Evolutionary conservation across 2,797 vertebrate genomes (phyloP).

Genomic region (Arremon brunneinucha): DNA sequence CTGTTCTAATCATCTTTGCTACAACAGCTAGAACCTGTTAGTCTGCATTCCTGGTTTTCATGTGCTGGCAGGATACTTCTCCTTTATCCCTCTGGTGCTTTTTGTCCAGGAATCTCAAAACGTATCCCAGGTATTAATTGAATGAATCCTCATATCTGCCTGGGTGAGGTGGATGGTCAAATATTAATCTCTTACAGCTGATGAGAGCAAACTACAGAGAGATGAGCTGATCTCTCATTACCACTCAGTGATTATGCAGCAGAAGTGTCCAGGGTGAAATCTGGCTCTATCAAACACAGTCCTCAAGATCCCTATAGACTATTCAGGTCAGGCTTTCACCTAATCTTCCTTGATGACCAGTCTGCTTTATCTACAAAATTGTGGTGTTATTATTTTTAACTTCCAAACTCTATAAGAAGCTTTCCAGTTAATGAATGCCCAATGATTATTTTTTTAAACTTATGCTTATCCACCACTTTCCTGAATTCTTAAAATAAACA

Average conservation of each 20-base stretch:
- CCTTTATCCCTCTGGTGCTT: conserved; percentile 9
- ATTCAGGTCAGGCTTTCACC: background rate
- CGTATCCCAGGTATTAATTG: conserved; percentile 6
- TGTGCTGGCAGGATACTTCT: conserved; percentile 20
- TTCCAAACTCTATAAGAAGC: background rate
- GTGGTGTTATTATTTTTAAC: background rate
- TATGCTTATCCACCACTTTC: background rate
- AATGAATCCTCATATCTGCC: conserved; percentile 13
- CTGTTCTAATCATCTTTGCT: conserved; percentile 25
- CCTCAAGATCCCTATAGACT: background rate
- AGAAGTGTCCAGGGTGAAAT: conserved; percentile 6
- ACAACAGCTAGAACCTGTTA: background rate
- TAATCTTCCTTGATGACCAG: background rate
- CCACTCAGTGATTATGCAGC: background rate
- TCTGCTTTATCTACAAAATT: background rate
- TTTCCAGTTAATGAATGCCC: background rate
- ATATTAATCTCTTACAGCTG: background rate
- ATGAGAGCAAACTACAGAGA: conserved; percentile 9
- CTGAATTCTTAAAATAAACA: background rate
- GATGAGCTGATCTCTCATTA: conserved; percentile 21
- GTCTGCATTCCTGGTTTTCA: background rate
- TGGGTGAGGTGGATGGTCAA: background rate
- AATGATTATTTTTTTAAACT: background rate
- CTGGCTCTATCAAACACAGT: background rate
- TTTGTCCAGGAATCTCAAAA: conserved; percentile 49